phyloP scores from a whole-genome alignment of 2,797 vertebrate species.

The Eremophila alpestris region DNA sequence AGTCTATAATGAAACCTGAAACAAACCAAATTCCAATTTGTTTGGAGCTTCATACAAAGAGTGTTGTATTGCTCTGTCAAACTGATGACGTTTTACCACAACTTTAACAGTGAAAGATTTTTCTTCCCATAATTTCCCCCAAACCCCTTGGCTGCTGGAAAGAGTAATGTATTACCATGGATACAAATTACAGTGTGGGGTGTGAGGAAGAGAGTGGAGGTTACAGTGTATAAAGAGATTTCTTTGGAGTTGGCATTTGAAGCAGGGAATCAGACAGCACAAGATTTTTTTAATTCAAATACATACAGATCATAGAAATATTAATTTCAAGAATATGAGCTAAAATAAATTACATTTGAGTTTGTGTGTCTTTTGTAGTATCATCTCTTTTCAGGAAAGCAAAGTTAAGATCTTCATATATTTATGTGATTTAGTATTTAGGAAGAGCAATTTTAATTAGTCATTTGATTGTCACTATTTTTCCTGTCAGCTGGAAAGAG shows the following conservation, averaged over 20 bases:
- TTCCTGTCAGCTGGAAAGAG: neutral
- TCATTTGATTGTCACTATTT: neutral
- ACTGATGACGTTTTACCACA: slow-evolving; percentile 45
- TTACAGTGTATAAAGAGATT: neutral
- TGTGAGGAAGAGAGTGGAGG: neutral
- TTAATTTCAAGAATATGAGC: slow-evolving; percentile 12
- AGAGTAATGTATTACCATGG: slow-evolving; percentile 41
- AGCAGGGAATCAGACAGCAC: neutral
- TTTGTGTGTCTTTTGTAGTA: neutral
- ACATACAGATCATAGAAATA: neutral
- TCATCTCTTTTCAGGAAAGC: neutral
- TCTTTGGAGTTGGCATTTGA: neutral
- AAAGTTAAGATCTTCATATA: neutral
- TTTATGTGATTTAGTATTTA: neutral
- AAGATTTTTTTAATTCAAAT: slow-evolving; percentile 1
- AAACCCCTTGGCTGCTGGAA: slow-evolving; percentile 19
- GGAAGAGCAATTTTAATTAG: neutral
- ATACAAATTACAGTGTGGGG: slow-evolving; percentile 47
- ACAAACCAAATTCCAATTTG: slow-evolving; percentile 49
- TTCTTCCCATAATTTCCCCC: slow-evolving; percentile 38
- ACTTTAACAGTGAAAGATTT: slow-evolving; percentile 29
- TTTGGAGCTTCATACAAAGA: slow-evolving; percentile 20
- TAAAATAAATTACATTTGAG: neutral
- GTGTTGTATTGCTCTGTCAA: neutral
- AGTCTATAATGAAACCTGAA: slow-evolving; percentile 47